Base-by-base conservation (phyloP, 2,797 vertebrate species). In the Crenuchus spilurus region DNA sequence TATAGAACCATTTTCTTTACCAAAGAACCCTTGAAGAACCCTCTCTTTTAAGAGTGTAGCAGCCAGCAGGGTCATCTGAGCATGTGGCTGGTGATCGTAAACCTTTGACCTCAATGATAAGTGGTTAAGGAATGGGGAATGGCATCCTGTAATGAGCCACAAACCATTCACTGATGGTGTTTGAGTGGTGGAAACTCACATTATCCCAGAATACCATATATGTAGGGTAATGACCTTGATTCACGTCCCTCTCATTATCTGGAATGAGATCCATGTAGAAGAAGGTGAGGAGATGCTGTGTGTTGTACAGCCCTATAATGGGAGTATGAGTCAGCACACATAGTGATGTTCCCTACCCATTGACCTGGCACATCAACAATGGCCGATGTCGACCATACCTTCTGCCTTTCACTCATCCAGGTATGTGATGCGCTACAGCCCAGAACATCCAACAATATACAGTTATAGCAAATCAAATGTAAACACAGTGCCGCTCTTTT, bases 281-380 rank as follows among this genome's bases (percentile, higher is more conserved):
- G 28, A 55, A 55, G 14, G 13, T 55, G 26, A 30, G n/a, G 26
- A 65, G 44, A 67, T 67, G 46, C 14, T 37, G 46, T 14, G 46
- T 51, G 13, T 52, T 39, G 8, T 26, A 39, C 5, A 33, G 33
- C 8, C 57, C 28, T 20, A 49, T 31, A 46, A 64, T 1, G 16
- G 39, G n/a, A 31, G 46, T 46, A 55, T 30, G 16, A 9, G 26
- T 55, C 0, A 30, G 28, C 26, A 55, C 51, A 30, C 26, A 30
- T 16, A 14, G 28, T 55, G 28, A 55, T 31, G 14, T 31, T 31
- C 28, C 26, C 26, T 30, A 13, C 28, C 18, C 7, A 10, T 10
- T 31, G 62, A 24, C 14, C 39, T 62, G 18, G 39, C 7, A 62
- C 13, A n/a, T 16, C 26, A 28, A 20, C 30, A 0, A 30, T 24